These are phyloP conservation scores for Anorthoa munda DNA, from an alignment of 2,888 invertebrate species.

Conservation along the genomic window DNA sequence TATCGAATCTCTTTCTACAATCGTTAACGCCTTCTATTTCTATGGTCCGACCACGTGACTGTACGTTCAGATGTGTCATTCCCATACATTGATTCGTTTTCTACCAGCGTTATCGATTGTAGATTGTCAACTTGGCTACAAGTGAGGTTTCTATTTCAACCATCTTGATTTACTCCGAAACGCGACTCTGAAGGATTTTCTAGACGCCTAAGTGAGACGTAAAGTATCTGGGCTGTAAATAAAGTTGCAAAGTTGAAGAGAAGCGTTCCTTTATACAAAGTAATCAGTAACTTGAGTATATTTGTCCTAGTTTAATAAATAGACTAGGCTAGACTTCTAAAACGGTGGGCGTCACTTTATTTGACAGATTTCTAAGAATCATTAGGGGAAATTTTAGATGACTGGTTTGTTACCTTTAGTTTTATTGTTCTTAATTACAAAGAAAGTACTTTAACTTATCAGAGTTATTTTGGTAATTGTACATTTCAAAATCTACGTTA, in stretches of 20 bases:
- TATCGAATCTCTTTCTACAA: too few relatives aligned
- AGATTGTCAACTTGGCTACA: too few relatives aligned
- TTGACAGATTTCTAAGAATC: constrained; percentile 11
- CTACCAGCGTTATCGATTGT: too few relatives aligned
- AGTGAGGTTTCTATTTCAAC: too few relatives aligned
- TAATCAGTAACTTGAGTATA: constrained; percentile 33
- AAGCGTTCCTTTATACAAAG: constrained; percentile 29
- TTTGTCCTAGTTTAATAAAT: constrained; percentile 39
- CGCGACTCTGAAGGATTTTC: constrained; percentile 2
- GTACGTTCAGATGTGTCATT: too few relatives aligned
- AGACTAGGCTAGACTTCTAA: neutral
- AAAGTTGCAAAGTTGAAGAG: constrained; percentile 28
- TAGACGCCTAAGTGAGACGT: neutral
- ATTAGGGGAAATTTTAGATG: constrained; percentile 1
- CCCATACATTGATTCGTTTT: too few relatives aligned
- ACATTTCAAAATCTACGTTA: too few relatives aligned
- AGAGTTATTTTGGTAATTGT: too few relatives aligned
- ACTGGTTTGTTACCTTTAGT: neutral
- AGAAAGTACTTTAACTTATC: neutral
- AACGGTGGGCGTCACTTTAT: constrained; percentile 12
- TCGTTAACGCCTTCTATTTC: too few relatives aligned
- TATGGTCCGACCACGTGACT: too few relatives aligned
- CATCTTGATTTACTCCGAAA: constrained; percentile 2
- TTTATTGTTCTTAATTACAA: neutral
- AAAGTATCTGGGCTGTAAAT: constrained; percentile 19